phyloP scores from a whole-genome alignment of 1,140 invertebrate genomes.

The Ooceraea biroi region DNA sequence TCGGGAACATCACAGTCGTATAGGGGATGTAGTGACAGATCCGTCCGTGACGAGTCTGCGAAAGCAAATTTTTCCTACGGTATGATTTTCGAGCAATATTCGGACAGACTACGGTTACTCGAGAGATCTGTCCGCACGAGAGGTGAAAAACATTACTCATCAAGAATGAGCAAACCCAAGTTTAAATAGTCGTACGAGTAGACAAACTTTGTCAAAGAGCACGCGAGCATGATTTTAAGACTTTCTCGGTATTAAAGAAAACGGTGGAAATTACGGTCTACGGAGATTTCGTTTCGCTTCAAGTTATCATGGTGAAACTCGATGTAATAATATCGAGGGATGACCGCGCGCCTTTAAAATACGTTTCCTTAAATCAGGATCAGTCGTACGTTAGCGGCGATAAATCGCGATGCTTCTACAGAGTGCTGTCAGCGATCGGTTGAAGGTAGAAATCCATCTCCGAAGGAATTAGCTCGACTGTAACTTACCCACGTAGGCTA shows the following conservation, averaged over 20 bases:
- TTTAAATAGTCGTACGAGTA: neutral
- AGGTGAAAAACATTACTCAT: slow-evolving; percentile 62
- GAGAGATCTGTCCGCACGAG: slow-evolving; percentile 62
- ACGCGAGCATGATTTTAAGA: neutral
- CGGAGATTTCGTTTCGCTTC: neutral
- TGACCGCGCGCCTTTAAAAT: neutral
- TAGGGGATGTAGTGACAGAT: slow-evolving; percentile 73
- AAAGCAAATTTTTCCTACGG: slow-evolving; percentile 64
- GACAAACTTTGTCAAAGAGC: neutral
- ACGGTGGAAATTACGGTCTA: slow-evolving; percentile 15
- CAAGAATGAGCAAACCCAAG: slow-evolving; percentile 3
- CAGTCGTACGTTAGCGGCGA: neutral
- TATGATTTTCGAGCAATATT: slow-evolving; percentile 65
- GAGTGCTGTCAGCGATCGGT: too few species aligned
- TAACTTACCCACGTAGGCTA: slow-evolving; percentile 25
- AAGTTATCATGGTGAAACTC: neutral
- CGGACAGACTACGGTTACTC: slow-evolving; percentile 59
- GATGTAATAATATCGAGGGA: slow-evolving; percentile 18
- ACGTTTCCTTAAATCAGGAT: slow-evolving; percentile 17
- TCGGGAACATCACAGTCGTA: slow-evolving; percentile 78
- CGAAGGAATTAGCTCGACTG: slow-evolving; percentile 21
- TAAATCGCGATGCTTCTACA: neutral
- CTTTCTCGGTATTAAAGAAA: slow-evolving; percentile 2
- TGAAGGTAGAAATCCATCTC: slow-evolving; percentile 11
- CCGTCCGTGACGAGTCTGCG: slow-evolving; percentile 58